Percentiles rank a stretch among this genome's conserved stretches.
Conservation (phyloP, 2,888 invertebrate species). For the Trichopoda pennipes region DNA sequence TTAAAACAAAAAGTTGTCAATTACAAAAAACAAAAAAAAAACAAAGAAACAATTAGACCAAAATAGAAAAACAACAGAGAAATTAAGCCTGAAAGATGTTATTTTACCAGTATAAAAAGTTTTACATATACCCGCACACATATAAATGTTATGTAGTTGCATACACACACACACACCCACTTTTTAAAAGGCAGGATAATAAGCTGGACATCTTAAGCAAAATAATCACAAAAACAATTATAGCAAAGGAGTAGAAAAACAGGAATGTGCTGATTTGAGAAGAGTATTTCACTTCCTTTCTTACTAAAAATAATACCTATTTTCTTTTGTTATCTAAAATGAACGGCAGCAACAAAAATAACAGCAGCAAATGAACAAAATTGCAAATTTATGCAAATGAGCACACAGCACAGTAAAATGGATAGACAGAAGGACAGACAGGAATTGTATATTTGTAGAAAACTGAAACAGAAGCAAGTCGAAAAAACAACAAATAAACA, state of each 20-base stretch:
- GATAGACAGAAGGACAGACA: slow-evolving; percentile 10
- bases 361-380: slow-evolving; percentile 16
- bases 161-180: background rate
- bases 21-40: too few species aligned
- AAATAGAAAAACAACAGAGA: slow-evolving; percentile 31
- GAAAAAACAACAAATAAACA: background rate
- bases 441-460: background rate
- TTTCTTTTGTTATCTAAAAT: slow-evolving; percentile 4
- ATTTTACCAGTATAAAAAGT: background rate
- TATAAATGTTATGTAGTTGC: too few species aligned
- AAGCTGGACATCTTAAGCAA: slow-evolving; percentile 44
- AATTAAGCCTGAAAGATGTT: slow-evolving; percentile 38
- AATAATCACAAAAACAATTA: slow-evolving; percentile 24
- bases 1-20: slow-evolving; percentile 53
- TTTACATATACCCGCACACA: background rate
- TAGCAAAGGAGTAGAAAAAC: background rate
- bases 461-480: background rate
- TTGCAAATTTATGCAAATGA: slow-evolving; percentile 58
- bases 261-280: background rate
- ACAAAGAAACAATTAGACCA: slow-evolving; percentile 58
- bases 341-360: slow-evolving; percentile 1
- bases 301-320: background rate
- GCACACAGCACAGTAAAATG: background rate
- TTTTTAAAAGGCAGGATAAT: slow-evolving; percentile 10
- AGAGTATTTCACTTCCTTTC: background rate